Conservation (phyloP, 1,140 invertebrate genomes). For the Harlomillsia oculata region DNA sequence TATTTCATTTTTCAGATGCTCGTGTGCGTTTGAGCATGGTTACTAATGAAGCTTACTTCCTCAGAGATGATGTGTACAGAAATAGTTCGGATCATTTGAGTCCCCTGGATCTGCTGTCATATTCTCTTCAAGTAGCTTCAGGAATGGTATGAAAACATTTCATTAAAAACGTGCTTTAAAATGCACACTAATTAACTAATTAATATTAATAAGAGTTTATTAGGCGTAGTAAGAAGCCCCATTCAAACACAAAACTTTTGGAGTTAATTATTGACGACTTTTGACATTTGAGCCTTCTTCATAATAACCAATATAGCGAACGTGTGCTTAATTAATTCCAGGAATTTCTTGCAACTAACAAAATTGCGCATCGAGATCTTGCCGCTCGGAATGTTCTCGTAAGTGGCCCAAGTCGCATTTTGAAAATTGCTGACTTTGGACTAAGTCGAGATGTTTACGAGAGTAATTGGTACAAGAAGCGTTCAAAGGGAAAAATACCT, state of each 20-base stretch:
- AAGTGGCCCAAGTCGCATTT: conserved; percentile 51
- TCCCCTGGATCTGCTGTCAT: conserved; percentile 60
- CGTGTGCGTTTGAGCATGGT: conserved; percentile 14
- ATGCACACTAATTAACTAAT: neutral
- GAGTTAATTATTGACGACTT: neutral
- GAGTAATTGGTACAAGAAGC: conserved; percentile 65
- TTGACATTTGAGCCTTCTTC: neutral
- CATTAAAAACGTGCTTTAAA: too few species aligned
- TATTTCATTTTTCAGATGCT: conserved; percentile 6
- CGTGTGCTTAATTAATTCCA: conserved; percentile 39
- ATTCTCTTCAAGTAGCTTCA: conserved; percentile 73
- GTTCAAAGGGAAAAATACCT: conserved; percentile 65
- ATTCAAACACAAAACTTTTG: too few species aligned
- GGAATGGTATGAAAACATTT: conserved; percentile 75
- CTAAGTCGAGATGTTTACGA: conserved; percentile 80
- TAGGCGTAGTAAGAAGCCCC: too few species aligned
- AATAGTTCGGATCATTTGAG: conserved; percentile 26
- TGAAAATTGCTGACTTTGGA: conserved; percentile 85
- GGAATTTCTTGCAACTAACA: conserved; percentile 60
- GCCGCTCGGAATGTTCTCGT: conserved; percentile 73
- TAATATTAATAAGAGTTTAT: too few species aligned
- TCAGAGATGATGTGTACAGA: too few species aligned
- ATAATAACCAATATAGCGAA: neutral
- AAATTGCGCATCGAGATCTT: conserved; percentile 71
- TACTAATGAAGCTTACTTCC: conserved; percentile 29